These are phyloP conservation scores for Nycteola revayana DNA, from an alignment of 2,888 invertebrate species.

Conservation along the genomic window DNA sequence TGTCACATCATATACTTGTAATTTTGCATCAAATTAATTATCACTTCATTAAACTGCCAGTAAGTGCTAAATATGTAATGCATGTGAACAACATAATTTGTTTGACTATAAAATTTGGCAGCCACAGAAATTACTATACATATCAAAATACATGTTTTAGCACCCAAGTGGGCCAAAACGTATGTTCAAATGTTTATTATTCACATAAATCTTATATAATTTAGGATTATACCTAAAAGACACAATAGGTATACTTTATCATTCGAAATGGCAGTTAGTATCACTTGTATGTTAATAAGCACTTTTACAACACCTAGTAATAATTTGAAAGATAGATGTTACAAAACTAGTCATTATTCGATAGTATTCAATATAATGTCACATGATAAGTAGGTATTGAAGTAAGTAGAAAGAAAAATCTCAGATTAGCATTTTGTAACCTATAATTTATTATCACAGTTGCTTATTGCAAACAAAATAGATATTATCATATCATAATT, in stretches of 20 bases:
- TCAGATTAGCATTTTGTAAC: constrained; percentile 41
- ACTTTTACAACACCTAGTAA: constrained; percentile 38
- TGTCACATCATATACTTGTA: constrained; percentile 19
- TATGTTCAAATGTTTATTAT: background rate
- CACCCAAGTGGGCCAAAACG: constrained; percentile 3
- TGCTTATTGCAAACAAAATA: constrained; percentile 62
- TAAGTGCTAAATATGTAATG: constrained; percentile 15
- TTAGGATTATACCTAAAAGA: constrained; percentile 27
- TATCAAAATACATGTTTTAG: constrained; percentile 15
- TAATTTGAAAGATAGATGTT: constrained; percentile 14
- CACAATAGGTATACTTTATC: constrained; percentile 28
- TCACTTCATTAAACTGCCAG: constrained; percentile 10
- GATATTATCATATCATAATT: constrained; percentile 17
- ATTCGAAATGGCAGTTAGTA: constrained; percentile 70
- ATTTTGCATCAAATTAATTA: constrained; percentile 25
- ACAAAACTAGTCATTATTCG: constrained; percentile 7
- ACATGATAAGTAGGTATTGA: constrained; percentile 14
- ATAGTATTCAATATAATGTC: constrained; percentile 13
- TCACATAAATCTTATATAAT: constrained; percentile 7
- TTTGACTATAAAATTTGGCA: constrained; percentile 39
- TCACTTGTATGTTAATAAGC: constrained; percentile 55
- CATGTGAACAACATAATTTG: constrained; percentile 5
- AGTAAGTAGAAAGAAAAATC: constrained; percentile 21
- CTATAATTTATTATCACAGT: constrained; percentile 73
- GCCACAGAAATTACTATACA: constrained; percentile 24